Evolutionary conservation across 2,888 invertebrate species (phyloP).

Genomic region (Epirrita christyi): DNA sequence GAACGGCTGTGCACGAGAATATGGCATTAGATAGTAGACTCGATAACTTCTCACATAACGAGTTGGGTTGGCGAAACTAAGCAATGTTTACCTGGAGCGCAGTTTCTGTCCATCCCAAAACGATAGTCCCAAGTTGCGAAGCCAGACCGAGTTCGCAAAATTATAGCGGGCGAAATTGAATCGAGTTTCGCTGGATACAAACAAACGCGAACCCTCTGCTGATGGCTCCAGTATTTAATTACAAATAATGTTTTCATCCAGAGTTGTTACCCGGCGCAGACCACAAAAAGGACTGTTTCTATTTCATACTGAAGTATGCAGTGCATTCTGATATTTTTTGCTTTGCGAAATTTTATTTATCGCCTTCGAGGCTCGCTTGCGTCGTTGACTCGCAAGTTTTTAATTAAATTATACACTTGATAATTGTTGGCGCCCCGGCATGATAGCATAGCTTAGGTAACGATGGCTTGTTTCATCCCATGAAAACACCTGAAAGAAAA

Average conservation of each 20-base stretch:
- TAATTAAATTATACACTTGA: constrained; percentile 76
- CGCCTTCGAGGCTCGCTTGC: constrained; percentile 57
- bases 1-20: constrained; percentile 20
- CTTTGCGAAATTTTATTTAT: constrained; percentile 73
- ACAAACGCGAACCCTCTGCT: constrained; percentile 22
- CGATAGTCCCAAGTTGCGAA: constrained; percentile 21
- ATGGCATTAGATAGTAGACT: constrained; percentile 20
- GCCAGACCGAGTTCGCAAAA: constrained; percentile 26
- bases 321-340: constrained; percentile 45
- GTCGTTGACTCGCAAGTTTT: constrained; percentile 66
- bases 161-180: constrained; percentile 24
- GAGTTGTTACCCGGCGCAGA: constrained; percentile 41
- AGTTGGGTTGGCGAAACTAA: constrained; percentile 20
- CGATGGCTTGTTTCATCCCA: neutral
- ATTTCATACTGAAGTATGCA: constrained; percentile 43
- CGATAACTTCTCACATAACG: constrained; percentile 26
- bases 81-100: constrained; percentile 30
- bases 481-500: neutral
- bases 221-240: constrained; percentile 38
- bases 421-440: constrained; percentile 55
- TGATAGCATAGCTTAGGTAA: constrained; percentile 36
- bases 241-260: constrained; percentile 39
- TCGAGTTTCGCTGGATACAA: constrained; percentile 25
- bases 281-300: constrained; percentile 52
- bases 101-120: constrained; percentile 20